These are phyloP conservation scores for Caloenas nicobarica DNA, from an alignment of 2,113 vertebrate species.

Conservation along the genomic window DNA sequence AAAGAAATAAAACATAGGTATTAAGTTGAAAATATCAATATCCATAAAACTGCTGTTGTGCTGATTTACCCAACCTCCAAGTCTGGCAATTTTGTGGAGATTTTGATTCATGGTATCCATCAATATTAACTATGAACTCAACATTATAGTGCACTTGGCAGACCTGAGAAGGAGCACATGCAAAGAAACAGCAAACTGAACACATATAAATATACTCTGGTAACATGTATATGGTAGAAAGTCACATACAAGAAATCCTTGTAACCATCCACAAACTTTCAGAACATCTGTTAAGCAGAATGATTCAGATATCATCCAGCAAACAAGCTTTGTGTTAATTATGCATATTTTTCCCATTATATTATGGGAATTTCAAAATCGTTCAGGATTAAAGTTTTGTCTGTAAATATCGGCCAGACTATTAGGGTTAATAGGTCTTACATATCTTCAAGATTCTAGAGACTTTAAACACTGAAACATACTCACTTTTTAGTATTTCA, in stretches of 20 bases:
- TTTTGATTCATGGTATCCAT: neutral
- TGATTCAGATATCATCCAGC: neutral
- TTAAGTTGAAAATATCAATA: neutral
- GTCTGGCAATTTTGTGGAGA: neutral
- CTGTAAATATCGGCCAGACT: neutral
- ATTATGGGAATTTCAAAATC: neutral
- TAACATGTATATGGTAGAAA: neutral
- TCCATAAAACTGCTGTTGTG: neutral
- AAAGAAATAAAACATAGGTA: rapidly evolving
- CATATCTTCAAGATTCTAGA: neutral
- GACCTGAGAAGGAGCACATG: neutral
- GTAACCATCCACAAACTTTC: neutral
- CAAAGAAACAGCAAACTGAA: neutral
- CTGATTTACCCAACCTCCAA: neutral
- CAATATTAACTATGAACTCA: neutral
- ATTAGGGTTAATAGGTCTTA: neutral
- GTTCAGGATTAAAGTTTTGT: neutral
- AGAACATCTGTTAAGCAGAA: neutral
- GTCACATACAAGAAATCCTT: neutral
- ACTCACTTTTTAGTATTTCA: neutral
- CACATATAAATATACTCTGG: neutral
- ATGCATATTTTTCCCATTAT: neutral
- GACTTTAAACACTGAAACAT: neutral
- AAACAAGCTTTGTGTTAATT: neutral
- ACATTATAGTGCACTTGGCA: neutral